Percentiles rank a stretch among this genome's conserved stretches.
Evolutionary conservation across 2,113 vertebrate genomes (phyloP).

Genomic region (Cottus gobio): DNA sequence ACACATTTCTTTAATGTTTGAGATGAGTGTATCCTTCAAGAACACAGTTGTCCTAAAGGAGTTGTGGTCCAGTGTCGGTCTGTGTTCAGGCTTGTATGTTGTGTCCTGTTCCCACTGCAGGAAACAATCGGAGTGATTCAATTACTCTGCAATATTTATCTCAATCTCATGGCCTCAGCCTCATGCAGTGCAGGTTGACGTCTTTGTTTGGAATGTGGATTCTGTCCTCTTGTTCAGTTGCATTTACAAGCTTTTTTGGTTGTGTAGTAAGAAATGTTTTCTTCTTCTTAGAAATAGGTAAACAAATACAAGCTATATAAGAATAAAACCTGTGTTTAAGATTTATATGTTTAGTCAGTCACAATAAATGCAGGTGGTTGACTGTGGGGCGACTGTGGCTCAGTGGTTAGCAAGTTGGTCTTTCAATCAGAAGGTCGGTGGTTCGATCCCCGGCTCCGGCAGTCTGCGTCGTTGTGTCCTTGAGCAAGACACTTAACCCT

Average conservation of each 20-base stretch:
- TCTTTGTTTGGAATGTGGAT: constrained; percentile 28
- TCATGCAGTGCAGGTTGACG: constrained; percentile 34
- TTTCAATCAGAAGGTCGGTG: too few species aligned
- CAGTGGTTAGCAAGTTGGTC: too few species aligned
- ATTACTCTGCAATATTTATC: constrained; percentile 77
- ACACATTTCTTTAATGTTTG: constrained; percentile 46
- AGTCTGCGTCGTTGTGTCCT: too few species aligned
- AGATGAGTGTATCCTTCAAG: constrained; percentile 15
- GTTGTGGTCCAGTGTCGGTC: constrained; percentile 23
- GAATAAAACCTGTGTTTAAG: background rate
- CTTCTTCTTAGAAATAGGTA: background rate
- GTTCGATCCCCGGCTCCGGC: too few species aligned
- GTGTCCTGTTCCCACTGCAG: constrained; percentile 55
- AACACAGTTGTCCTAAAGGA: constrained; percentile 41
- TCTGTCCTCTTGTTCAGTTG: background rate
- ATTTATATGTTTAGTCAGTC: background rate
- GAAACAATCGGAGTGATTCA: constrained; percentile 78
- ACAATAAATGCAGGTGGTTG: constrained; percentile 21
- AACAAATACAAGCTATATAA: background rate
- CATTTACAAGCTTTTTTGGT: constrained; percentile 1
- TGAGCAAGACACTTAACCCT: too few species aligned
- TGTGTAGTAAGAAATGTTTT: background rate
- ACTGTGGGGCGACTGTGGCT: too few species aligned
- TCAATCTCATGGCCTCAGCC: constrained; percentile 43
- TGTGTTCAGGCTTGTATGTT: constrained; percentile 35